Evolutionary conservation across 2,113 vertebrate genomes (phyloP).

Genomic region (Herpetotheres cachinnans): DNA sequence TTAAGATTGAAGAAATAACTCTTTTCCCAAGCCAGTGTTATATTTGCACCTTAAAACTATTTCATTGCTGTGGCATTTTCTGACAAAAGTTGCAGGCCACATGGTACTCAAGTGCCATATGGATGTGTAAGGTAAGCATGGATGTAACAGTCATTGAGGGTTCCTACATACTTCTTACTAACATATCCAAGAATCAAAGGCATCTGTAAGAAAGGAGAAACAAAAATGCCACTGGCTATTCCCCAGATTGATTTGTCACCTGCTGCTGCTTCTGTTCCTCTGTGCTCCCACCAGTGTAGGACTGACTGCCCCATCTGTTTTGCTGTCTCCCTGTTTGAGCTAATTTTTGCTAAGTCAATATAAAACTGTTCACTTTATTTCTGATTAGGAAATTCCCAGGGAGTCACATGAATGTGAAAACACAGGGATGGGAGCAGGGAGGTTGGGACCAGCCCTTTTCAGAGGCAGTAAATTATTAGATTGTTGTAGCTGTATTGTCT

Average conservation of each 20-base stretch:
- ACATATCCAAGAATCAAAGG: background rate
- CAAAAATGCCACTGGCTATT: background rate
- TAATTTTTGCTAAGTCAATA: background rate
- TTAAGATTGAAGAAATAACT: background rate
- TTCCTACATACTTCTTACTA: background rate
- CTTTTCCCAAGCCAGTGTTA: background rate
- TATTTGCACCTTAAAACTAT: background rate
- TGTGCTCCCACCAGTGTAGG: background rate
- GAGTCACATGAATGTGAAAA: background rate
- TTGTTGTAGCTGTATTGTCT: background rate
- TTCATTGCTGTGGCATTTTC: background rate
- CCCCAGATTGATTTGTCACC: background rate
- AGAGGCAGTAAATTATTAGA: background rate
- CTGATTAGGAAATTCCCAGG: background rate
- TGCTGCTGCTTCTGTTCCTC: background rate
- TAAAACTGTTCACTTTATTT: background rate
- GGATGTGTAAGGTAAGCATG: background rate
- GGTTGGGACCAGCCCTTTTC: background rate
- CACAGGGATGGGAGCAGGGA: background rate
- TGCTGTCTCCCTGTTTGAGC: background rate
- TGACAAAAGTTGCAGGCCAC: background rate
- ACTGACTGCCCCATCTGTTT: background rate
- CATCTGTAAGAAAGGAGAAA: background rate
- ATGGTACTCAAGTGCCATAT: background rate
- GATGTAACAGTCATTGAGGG: background rate